A percentile compares a stretch with the other conserved stretches of the same genome.
These are phyloP conservation scores for Meteorus sp. DNA, from an alignment of 1,140 invertebrate genomes.

Conservation along the genomic window DNA sequence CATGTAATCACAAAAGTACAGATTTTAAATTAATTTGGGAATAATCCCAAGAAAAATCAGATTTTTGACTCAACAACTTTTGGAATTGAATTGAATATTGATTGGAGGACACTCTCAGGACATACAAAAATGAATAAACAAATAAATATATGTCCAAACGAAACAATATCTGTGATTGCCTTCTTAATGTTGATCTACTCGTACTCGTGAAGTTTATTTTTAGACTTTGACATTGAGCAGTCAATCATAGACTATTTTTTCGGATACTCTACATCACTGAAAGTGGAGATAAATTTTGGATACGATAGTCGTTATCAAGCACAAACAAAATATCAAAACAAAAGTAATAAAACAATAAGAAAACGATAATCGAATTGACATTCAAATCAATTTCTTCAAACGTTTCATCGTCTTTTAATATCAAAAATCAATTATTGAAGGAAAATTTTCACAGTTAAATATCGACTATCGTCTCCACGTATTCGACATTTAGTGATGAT, in stretches of 20 bases:
- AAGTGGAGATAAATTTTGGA: conserved; percentile 1
- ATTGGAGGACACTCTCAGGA: too few relatives aligned
- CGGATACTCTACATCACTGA: neutral
- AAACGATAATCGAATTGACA: neutral
- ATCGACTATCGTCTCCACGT: conserved; percentile 23
- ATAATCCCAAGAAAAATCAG: too few relatives aligned
- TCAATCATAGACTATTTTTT: conserved; percentile 3
- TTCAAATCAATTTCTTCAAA: neutral
- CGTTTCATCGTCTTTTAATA: neutral
- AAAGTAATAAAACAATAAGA: neutral
- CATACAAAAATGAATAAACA: too few relatives aligned
- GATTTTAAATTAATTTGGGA: too few relatives aligned
- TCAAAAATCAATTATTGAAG: neutral
- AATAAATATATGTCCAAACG: too few relatives aligned
- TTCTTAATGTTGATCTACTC: neutral
- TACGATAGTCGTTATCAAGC: neutral
- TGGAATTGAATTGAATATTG: neutral
- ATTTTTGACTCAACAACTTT: conserved; percentile 7
- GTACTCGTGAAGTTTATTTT: conserved; percentile 14
- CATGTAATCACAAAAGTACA: too few relatives aligned
- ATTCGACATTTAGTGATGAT: conserved; percentile 20
- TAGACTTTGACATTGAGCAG: neutral
- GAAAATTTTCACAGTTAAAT: too few relatives aligned
- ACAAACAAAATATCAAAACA: neutral
- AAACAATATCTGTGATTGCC: neutral